Evolutionary conservation across 1,140 invertebrate genomes (phyloP), one percentile per base, ranked within the genome.

Genomic region (Dinoponera quadriceps): DNA sequence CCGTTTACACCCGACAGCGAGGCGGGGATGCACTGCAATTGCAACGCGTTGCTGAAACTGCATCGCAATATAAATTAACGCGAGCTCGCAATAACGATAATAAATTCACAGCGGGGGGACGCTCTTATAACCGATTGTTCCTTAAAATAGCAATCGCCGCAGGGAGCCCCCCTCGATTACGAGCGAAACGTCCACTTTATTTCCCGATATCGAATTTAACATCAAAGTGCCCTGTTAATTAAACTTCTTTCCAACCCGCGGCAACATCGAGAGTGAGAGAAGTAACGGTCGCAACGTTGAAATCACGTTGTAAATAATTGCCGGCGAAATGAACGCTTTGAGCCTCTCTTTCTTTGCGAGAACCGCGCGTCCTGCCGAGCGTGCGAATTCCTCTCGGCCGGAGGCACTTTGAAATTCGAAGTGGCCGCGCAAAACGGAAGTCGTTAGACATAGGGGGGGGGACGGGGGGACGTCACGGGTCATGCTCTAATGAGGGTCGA

Each of bases 401-500:
- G 60, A 38, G 29, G 4, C 18, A n/a, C 22, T 57, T 69, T 71
- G 14, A 71, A 80, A 80, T 59, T 80, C 9, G 22, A 71, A 71
- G 55, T 59, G 9, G 14, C 7, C 18, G 20, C 0, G 0, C 27
- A 14, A 59, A 55, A 80, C 75, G 65, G 75, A 80, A 80, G 65
- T 72, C n/a, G 16, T 2, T 22, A 5, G 38, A 38, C 22, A 14
- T 4, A 9, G 3, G n/a, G 4, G 22, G n/a, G 1, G 18, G 22
- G 18, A n/a, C 18, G 18, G 9, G 33, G n/a, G 51, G 38, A 18
- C 29, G 49, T 51, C 55, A 63, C 80, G 66, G 65, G 72, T 69
- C 81, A 57, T 49, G 73, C 81, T 88, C 71, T 88, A 88, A 88
- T 72, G 86, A 88, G 82, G 82, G 85, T 82, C 75, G 62, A 11